phyloP scores from a whole-genome alignment of 2,888 invertebrate species.

The Erebia aethiops region DNA sequence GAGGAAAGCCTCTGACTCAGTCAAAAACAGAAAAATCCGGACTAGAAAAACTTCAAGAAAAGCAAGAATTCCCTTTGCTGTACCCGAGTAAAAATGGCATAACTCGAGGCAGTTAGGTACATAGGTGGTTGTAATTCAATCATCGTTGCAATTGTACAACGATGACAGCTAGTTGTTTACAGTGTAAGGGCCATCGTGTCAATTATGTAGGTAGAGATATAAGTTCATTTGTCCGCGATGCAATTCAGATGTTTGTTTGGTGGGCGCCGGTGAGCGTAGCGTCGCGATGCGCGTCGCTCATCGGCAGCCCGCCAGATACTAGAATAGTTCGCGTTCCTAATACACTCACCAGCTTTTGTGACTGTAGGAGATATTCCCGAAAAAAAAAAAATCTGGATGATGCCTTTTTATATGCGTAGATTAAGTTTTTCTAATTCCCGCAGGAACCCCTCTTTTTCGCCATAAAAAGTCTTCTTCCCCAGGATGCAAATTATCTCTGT shows the following conservation, averaged over 20 bases:
- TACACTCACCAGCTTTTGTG: not conserved
- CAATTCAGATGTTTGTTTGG: slow-evolving; percentile 1
- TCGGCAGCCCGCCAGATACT: slow-evolving; percentile 34
- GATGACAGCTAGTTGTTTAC: not conserved
- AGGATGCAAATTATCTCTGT: too few species aligned
- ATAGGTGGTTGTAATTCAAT: not conserved
- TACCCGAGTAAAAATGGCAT: too few species aligned
- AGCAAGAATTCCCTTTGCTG: too few species aligned
- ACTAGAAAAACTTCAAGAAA: too few species aligned
- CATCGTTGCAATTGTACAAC: not conserved
- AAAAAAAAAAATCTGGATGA: not conserved
- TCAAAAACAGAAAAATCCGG: too few species aligned
- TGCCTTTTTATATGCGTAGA: too few species aligned
- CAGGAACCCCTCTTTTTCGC: too few species aligned
- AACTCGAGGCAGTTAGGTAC: too few species aligned
- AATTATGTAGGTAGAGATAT: not conserved
- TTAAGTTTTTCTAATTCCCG: too few species aligned
- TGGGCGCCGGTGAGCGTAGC: slow-evolving; percentile 5
- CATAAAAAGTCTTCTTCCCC: too few species aligned
- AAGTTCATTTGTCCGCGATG: slow-evolving; percentile 1
- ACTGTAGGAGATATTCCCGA: not conserved
- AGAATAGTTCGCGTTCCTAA: slow-evolving; percentile 36
- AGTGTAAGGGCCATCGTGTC: slow-evolving; percentile 4
- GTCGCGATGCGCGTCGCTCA: not conserved
- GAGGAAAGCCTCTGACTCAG: too few species aligned